Evolutionary conservation across 2,888 invertebrate genomes (phyloP).

Genomic region (Encarsia formosa): DNA sequence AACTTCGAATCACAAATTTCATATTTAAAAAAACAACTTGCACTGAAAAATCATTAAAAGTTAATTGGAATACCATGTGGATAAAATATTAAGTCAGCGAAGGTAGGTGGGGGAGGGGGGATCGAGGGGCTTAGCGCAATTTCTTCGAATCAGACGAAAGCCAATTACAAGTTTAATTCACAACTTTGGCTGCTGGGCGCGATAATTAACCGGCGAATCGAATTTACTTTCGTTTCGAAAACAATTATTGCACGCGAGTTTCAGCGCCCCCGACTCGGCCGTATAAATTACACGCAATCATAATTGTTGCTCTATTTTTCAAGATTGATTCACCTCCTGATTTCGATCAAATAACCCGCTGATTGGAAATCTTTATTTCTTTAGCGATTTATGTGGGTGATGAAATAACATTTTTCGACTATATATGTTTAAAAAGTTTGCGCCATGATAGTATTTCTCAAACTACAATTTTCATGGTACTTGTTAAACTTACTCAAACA

Average conservation of each 20-base stretch:
- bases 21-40: too few species aligned
- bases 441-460: too few species aligned
- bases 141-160: slow-evolving; percentile 28
- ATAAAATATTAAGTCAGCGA: neutral
- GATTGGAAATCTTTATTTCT: neutral
- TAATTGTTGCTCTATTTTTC: slow-evolving; percentile 12
- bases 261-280: slow-evolving; percentile 13
- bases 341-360: neutral
- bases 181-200: slow-evolving; percentile 38
- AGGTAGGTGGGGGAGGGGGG: neutral
- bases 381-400: neutral
- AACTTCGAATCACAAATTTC: too few species aligned
- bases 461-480: too few species aligned
- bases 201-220: slow-evolving; percentile 43
- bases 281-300: slow-evolving; percentile 36
- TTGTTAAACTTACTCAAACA: too few species aligned
- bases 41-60: too few species aligned
- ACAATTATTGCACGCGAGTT: slow-evolving; percentile 34
- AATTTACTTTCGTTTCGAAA: slow-evolving; percentile 44
- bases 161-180: slow-evolving; percentile 42
- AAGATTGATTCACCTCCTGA: neutral
- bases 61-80: neutral
- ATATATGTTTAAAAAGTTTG: too few species aligned
- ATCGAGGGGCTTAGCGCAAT: slow-evolving; percentile 11
- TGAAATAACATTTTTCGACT: too few species aligned